Evolutionary conservation across 2,888 invertebrate genomes (phyloP).

Genomic region (Phymatocera aterrima): DNA sequence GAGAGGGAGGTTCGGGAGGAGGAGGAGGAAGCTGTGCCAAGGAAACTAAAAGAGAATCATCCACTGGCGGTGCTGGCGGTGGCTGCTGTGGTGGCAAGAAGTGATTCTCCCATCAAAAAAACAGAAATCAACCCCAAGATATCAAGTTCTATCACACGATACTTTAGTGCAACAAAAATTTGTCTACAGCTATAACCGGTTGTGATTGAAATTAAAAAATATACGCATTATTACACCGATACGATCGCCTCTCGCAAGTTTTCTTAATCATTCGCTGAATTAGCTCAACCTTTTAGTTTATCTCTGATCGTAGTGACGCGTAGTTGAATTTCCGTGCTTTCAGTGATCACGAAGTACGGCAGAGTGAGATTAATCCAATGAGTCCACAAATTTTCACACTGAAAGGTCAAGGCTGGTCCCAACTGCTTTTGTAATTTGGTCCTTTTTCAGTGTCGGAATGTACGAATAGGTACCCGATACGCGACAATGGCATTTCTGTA

Average conservation of each 20-base stretch:
- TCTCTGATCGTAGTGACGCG: no score
- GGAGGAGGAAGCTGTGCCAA: conserved; percentile 36
- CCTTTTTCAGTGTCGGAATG: no score
- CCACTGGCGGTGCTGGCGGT: conserved; percentile 24
- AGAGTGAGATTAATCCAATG: background rate
- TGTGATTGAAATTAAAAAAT: conserved; percentile 1
- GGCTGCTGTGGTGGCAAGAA: conserved; percentile 46
- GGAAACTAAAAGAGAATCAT: conserved; percentile 23
- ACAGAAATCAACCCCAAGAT: background rate
- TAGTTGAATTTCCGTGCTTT: no score
- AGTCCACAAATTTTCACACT: no score
- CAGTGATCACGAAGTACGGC: background rate
- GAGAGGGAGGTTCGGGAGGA: background rate
- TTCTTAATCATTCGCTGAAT: background rate
- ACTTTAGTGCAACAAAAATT: background rate
- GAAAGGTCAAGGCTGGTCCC: no score
- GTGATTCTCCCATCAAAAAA: conserved; percentile 3
- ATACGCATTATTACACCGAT: background rate
- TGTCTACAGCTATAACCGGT: background rate
- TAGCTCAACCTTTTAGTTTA: no score
- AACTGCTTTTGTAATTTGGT: no score
- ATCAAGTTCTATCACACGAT: conserved; percentile 15
- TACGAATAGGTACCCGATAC: background rate
- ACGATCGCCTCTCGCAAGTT: background rate
- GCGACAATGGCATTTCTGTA: background rate